Evolutionary conservation across 53 echinoderm and acorn worm genomes (phyloP).

Genomic region (Patiria pectinifera): DNA sequence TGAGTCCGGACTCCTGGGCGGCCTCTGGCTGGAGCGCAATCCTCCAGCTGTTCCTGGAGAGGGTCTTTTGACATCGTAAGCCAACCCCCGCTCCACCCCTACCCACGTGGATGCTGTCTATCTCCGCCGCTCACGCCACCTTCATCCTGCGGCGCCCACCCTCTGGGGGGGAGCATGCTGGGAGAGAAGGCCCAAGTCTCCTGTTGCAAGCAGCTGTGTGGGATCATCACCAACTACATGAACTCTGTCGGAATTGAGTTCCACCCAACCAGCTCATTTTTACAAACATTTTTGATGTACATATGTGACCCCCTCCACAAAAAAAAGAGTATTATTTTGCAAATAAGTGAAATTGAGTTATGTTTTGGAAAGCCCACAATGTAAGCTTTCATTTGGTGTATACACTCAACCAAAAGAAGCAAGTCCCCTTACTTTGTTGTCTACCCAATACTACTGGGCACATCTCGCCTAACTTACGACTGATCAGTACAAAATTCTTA

Average conservation of each 20-base stretch:
- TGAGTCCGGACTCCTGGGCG: conserved; percentile 90
- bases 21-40: conserved; percentile 97
- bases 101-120: conserved; percentile 98
- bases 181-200: conserved; percentile 98
- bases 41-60: conserved; percentile 83
- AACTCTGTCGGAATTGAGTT: conserved; percentile 85
- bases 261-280: not conserved
- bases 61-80: conserved; percentile 87
- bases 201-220: conserved; percentile 89
- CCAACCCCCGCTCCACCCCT: conserved; percentile 92
- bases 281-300: not conserved
- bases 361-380: no score
- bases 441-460: no score
- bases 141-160: conserved; percentile 89
- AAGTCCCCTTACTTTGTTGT: no score
- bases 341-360: no score
- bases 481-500: no score
- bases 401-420: no score
- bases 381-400: no score
- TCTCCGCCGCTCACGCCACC: conserved; percentile 86
- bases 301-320: not conserved
- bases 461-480: no score
- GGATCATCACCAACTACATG: conserved; percentile 91
- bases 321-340: no score
- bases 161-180: conserved; percentile 95